Conservation (phyloP, 64 coral and sea anemone genomes). For the Anthopleura sola region DNA sequence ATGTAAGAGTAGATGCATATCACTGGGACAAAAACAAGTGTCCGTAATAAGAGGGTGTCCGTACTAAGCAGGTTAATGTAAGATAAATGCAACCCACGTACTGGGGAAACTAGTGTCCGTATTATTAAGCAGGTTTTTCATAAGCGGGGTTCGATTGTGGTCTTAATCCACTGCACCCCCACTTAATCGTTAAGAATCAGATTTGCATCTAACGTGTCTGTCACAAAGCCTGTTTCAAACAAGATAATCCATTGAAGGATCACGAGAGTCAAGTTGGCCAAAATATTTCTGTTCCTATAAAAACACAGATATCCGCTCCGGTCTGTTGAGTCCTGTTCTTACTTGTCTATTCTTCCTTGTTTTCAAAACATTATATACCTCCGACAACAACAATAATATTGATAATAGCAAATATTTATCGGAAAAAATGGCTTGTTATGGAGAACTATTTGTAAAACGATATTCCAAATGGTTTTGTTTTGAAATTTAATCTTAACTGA, state of each 20-base stretch:
- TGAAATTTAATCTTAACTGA: slow-evolving; percentile 1
- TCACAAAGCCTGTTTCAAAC: background rate
- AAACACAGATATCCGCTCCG: background rate
- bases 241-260: background rate
- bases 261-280: background rate
- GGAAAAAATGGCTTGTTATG: no score
- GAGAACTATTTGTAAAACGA: background rate
- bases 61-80: no score
- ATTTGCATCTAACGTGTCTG: background rate
- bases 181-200: background rate
- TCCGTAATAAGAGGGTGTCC: no score
- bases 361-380: background rate
- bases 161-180: no score
- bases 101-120: no score
- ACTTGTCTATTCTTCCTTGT: background rate
- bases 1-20: no score
- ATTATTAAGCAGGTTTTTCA: no score
- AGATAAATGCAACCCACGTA: no score
- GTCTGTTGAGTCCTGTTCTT: no score
- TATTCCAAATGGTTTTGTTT: background rate
- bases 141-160: no score
- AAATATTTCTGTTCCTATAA: background rate
- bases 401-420: background rate
- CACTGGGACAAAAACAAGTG: no score
- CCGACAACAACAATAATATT: background rate